Conservation (phyloP, 2,888 invertebrate genomes). For the Papilio gigon region DNA sequence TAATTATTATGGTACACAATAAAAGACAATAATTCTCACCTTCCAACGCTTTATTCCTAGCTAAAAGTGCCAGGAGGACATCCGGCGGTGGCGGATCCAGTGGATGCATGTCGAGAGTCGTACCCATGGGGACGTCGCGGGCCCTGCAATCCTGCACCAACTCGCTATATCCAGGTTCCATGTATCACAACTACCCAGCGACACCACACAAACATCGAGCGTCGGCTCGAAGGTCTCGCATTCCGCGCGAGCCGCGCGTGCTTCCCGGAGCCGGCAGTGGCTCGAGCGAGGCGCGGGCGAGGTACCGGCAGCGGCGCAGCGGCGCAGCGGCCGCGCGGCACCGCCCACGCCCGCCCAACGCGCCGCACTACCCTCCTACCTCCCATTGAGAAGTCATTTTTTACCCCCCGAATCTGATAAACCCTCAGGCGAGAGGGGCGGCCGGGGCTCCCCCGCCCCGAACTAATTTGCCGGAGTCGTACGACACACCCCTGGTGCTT, state of each 20-base stretch:
- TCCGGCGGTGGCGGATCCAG: constrained; percentile 88
- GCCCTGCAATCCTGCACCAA: constrained; percentile 62
- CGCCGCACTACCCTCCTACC: constrained; percentile 71
- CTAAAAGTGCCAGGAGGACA: constrained; percentile 90
- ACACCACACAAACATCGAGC: constrained; percentile 59
- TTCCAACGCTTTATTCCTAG: constrained; percentile 94
- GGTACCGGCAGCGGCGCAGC: constrained; percentile 56
- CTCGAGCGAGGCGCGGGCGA: constrained; percentile 49
- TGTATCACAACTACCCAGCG: constrained; percentile 57
- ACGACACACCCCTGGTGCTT: constrained; percentile 82
- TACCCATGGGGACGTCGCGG: constrained; percentile 63
- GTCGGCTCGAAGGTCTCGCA: constrained; percentile 54
- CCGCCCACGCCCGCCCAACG: constrained; percentile 77
- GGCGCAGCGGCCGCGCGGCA: constrained; percentile 70
- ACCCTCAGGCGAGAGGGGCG: constrained; percentile 66
- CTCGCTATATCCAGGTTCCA: constrained; percentile 65
- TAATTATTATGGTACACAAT: neutral
- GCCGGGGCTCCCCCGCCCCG: constrained; percentile 80
- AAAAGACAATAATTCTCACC: constrained; percentile 80
- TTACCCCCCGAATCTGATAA: constrained; percentile 82
- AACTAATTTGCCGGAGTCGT: constrained; percentile 81
- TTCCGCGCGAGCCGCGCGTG: constrained; percentile 55
- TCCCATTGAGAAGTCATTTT: constrained; percentile 82
- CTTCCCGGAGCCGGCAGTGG: constrained; percentile 56
- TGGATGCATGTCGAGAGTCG: constrained; percentile 69